These are phyloP conservation scores for Sebastes vulpes DNA, from an alignment of 2,797 vertebrate species.

Conservation along the genomic window DNA sequence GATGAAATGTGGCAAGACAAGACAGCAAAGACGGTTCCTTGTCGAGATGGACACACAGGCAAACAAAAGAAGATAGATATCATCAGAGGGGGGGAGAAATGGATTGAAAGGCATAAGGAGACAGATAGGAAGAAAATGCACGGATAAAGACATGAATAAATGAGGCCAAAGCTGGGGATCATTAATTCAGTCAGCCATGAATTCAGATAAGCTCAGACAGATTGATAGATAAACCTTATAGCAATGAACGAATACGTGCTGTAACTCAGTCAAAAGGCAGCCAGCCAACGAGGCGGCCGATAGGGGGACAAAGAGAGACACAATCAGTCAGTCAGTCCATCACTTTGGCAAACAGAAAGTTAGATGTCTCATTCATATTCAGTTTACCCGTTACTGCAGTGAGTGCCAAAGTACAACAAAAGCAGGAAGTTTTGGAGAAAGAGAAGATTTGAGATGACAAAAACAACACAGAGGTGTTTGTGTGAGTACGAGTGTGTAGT, in stretches of 20 bases:
- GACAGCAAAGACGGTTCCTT: constrained; percentile 48
- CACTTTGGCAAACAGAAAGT: constrained; percentile 35
- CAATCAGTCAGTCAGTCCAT: constrained; percentile 28
- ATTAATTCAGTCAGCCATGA: constrained; percentile 68
- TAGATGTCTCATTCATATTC: constrained; percentile 57
- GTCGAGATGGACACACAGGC: constrained; percentile 58
- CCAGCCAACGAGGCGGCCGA: constrained; percentile 22
- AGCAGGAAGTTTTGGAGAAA: neutral
- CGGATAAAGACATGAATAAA: constrained; percentile 49
- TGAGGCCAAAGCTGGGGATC: constrained; percentile 49
- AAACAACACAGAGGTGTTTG: constrained; percentile 4
- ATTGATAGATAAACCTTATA: constrained; percentile 66
- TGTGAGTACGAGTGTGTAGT: neutral
- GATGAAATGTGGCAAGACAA: constrained; percentile 54
- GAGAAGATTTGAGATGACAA: constrained; percentile 29
- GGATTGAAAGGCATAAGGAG: constrained; percentile 41
- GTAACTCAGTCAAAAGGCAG: constrained; percentile 51
- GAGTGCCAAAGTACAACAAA: neutral
- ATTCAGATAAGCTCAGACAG: constrained; percentile 64
- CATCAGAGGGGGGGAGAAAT: neutral
- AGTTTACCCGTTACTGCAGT: constrained; percentile 18
- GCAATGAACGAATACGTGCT: constrained; percentile 27
- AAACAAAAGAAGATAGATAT: constrained; percentile 57
- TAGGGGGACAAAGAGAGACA: constrained; percentile 23
- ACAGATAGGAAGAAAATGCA: constrained; percentile 47